Conservation (phyloP, 2,113 vertebrate genomes). For the Elanus axillaris region DNA sequence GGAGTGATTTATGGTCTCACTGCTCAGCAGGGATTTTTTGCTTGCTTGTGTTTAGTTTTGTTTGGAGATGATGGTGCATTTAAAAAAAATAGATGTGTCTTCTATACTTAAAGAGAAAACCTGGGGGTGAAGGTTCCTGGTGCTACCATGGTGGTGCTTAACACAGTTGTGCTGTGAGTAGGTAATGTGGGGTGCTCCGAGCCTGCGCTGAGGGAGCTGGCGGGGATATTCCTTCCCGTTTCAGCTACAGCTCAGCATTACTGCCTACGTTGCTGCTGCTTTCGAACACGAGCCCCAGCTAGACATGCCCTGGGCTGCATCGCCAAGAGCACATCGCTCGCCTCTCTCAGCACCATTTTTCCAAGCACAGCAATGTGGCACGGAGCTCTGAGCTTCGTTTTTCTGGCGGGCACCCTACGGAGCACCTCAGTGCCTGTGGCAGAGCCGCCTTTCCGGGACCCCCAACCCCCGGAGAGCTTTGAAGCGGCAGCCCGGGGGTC, state of each 20-base stretch:
- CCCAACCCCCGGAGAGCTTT: accelerated
- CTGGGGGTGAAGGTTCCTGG: accelerated
- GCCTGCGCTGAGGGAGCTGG: not conserved
- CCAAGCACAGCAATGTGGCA: not conserved
- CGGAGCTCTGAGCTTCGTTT: not conserved
- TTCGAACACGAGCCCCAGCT: accelerated
- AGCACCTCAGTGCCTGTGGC: not conserved
- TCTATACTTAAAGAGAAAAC: not conserved
- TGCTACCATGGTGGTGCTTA: not conserved
- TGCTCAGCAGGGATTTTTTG: not conserved
- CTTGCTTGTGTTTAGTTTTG: not conserved
- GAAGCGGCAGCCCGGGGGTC: accelerated
- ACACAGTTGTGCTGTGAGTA: accelerated
- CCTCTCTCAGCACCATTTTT: not conserved
- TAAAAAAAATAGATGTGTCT: not conserved
- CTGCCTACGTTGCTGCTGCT: not conserved
- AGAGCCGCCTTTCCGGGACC: not conserved
- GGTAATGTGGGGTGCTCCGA: accelerated
- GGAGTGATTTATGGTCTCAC: not conserved
- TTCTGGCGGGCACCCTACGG: accelerated
- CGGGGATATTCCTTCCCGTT: not conserved
- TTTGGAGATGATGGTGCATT: not conserved
- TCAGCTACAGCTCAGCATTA: not conserved
- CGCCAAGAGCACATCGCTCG: not conserved
- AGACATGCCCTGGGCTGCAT: not conserved